Evolutionary conservation across 2,888 invertebrate genomes (phyloP), one percentile per base, ranked within the genome.

Genomic region (Caenorhabditis sp.): DNA sequence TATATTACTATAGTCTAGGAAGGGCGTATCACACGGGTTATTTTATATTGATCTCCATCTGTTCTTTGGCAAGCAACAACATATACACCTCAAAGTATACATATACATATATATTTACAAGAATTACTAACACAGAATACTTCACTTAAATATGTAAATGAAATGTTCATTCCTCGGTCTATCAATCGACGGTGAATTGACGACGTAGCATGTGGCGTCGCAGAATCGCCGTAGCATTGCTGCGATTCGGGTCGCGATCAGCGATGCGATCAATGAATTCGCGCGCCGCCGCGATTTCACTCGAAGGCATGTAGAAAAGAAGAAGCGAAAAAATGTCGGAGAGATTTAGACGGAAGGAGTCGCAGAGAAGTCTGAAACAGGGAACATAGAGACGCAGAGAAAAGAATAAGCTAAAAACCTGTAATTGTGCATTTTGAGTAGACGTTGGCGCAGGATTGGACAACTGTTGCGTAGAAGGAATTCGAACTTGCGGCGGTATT

Each of bases 381-480:
- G 5, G 67, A 72, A 56, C n/a, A 56, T 49, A 14, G 49, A 21
- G n/a, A 21, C 12, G 8, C 61, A 20, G 20, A n/a, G n/a, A n/a
- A n/a, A n/a, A n/a, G n/a, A n/a, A n/a, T n/a, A n/a, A n/a, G n/a
- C n/a, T n/a, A n/a, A n/a, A n/a, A n/a, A 76, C 78, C 76, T 76
- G 62, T 54, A 79, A 43, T 77, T 75, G 21, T 77, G 74, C 74
- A 71, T 74, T 43, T 62, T 60, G 21, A 79, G 63, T 14, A 79
- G 43, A 31, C 78, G 57, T 23, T 50, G 49, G 31, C 72, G 63
- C n/a, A 82, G 63, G 7, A 50, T 62, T 20, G 71, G 77, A 62
- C 80, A 82, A 23, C 67, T 64, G 49, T 81, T 77, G 12, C 76
- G 73, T 50, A 82, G 67, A 8, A 82, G 72, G 61, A 82, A 82